Evolutionary conservation across 2,113 vertebrate species (phyloP), one percentile per base, ranked within the genome.

Genomic region (Rhabdornis inornatus): DNA sequence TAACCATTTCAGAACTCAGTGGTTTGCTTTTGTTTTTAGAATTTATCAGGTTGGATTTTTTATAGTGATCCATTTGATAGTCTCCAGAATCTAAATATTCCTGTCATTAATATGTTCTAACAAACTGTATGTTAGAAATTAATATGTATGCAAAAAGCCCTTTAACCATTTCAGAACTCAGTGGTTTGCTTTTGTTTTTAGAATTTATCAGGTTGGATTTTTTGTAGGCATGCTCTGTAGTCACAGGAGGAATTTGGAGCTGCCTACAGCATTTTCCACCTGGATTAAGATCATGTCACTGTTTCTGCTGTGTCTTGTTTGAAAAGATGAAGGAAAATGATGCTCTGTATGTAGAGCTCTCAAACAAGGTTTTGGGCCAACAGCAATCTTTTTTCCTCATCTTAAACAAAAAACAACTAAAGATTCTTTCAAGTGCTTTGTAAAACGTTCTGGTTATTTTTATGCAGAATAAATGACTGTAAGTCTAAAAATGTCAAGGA

Each of bases 301-400:
- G 21, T 95, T 95, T 89, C 68, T 88, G 44, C 40, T 50, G 27
- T 55, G 31, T 83, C 70, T 53, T 89, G 63, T 92, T 87, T 70
- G 81, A 92, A 88, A 93, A 94, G 47, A 49, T 63, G 56, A 72
- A 95, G 75, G 76, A 84, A 84, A 95, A 94, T 70, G 27, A 68
- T 85, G 44, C 23, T 85, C 20, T 91, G 66, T 82, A 80, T 6
- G 2, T 44, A 77, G 71, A 83, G 24, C 71, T 96, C 44, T 92
- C 93, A 96, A 92, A 74, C 30, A 87, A 83, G 28, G 6, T 82
- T 82, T 95, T 91, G 82, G 69, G 75, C 76, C 55, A 42, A 55
- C 27, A 77, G 44, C 40, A 79, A 31, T n/a, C 75, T 82, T 83
- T 92, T 60, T 87, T 76, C 17, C 37, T 76, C 23, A 65, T 89